Conservation (phyloP, 2,113 vertebrate genomes). For the Todiramphus chloris region DNA sequence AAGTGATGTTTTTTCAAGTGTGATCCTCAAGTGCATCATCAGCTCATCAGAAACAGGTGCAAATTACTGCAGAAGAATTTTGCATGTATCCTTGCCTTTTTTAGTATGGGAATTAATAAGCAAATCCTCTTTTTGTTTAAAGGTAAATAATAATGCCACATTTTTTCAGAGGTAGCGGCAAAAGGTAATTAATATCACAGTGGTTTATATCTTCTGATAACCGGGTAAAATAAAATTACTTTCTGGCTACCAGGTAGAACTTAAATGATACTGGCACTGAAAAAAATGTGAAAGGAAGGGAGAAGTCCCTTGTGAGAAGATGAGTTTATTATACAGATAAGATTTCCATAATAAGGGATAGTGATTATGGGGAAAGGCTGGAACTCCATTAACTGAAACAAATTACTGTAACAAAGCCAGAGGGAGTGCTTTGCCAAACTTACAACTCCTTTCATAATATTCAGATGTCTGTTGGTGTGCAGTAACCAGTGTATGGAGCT, state of each 20-base stretch:
- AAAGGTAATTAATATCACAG: slow-evolving; percentile 1
- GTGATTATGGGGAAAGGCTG: slow-evolving; percentile 53
- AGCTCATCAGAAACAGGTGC: neutral
- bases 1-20: neutral
- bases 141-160: neutral
- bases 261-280: slow-evolving; percentile 40
- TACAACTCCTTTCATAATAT: slow-evolving; percentile 26
- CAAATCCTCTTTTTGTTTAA: neutral
- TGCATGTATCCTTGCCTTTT: neutral
- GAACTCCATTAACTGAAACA: slow-evolving; percentile 65
- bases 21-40: neutral
- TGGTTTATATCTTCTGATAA: neutral
- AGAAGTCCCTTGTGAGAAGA: slow-evolving; percentile 46
- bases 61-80: neutral
- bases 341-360: slow-evolving; percentile 63
- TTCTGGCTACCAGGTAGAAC: slow-evolving; percentile 8
- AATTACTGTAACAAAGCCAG: slow-evolving; percentile 61
- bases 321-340: slow-evolving; percentile 66
- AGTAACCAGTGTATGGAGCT: neutral
- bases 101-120: neutral
- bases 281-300: slow-evolving; percentile 34
- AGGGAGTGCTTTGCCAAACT: slow-evolving; percentile 59
- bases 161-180: neutral
- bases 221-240: slow-evolving; percentile 30
- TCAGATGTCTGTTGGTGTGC: neutral